Percentiles rank a stretch among this genome's conserved stretches.
Evolutionary conservation across 1,140 invertebrate genomes (phyloP).

Genomic region (Eumaeus atala): DNA sequence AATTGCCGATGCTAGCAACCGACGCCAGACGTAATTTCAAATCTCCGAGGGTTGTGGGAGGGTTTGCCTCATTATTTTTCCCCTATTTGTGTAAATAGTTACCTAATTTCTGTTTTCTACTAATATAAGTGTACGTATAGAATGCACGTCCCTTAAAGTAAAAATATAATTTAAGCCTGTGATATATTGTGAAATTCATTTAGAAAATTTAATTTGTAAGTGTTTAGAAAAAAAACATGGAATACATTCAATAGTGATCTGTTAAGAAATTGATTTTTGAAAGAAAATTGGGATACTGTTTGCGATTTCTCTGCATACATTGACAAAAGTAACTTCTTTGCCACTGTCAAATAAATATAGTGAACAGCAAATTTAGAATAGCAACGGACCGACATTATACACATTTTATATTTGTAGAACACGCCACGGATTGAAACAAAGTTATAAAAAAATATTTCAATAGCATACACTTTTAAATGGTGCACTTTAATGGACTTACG

Average conservation of each 20-base stretch:
- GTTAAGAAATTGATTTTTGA: background rate
- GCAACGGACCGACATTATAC: no score
- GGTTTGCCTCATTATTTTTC: conserved; percentile 70
- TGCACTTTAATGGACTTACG: no score
- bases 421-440: no score
- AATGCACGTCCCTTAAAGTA: conserved; percentile 69
- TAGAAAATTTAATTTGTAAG: conserved; percentile 29
- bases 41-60: conserved; percentile 71
- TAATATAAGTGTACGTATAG: conserved; percentile 66
- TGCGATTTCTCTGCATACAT: no score
- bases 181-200: conserved; percentile 55
- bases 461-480: no score
- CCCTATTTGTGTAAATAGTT: conserved; percentile 73
- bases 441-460: no score
- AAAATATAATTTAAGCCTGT: conserved; percentile 71
- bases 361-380: no score
- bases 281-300: background rate
- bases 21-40: conserved; percentile 55
- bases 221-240: conserved; percentile 15
- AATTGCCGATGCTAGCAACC: conserved; percentile 26
- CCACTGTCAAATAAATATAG: no score
- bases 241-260: conserved; percentile 3
- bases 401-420: no score
- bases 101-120: conserved; percentile 64
- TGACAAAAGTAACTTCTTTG: no score